phyloP scores from a whole-genome alignment of 2,888 invertebrate species.

The Athrips mouffetella region DNA sequence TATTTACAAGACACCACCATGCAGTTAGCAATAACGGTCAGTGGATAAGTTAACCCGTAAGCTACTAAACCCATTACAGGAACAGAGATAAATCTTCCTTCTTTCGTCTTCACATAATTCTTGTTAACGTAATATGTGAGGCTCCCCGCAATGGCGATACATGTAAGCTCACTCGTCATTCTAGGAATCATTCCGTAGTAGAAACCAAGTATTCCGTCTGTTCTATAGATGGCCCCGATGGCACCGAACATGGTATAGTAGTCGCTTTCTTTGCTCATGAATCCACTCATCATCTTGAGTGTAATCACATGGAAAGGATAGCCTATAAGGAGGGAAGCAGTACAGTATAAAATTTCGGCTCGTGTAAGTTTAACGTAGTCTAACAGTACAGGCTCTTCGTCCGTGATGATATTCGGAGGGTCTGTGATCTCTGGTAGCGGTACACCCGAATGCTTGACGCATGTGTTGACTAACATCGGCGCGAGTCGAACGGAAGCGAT shows the following conservation, averaged over 20 bases:
- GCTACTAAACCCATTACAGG: constrained; percentile 79
- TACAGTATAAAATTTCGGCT: constrained; percentile 81
- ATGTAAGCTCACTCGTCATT: constrained; percentile 84
- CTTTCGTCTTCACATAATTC: constrained; percentile 82
- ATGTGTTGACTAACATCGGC: constrained; percentile 70
- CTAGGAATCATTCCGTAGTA: constrained; percentile 89
- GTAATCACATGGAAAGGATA: constrained; percentile 94
- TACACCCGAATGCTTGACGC: constrained; percentile 34
- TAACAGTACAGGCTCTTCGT: constrained; percentile 37
- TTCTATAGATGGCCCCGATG: constrained; percentile 83
- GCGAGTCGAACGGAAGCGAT: constrained; percentile 78
- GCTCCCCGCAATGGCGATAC: constrained; percentile 83
- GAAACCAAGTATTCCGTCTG: constrained; percentile 87
- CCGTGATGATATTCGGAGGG: constrained; percentile 30
- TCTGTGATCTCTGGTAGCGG: constrained; percentile 35
- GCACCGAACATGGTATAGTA: constrained; percentile 85
- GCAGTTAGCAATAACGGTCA: constrained; percentile 88
- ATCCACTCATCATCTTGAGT: constrained; percentile 91
- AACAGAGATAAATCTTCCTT: constrained; percentile 57
- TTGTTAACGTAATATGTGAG: constrained; percentile 83
- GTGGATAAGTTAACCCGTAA: constrained; percentile 87
- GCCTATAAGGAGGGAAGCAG: constrained; percentile 83
- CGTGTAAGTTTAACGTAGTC: constrained; percentile 33
- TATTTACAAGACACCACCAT: constrained; percentile 87
- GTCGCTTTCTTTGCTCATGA: constrained; percentile 88